Evolutionary conservation across 2,113 vertebrate species (phyloP), one percentile per base, ranked within the genome.

Genomic region (Anoplopoma fimbria): DNA sequence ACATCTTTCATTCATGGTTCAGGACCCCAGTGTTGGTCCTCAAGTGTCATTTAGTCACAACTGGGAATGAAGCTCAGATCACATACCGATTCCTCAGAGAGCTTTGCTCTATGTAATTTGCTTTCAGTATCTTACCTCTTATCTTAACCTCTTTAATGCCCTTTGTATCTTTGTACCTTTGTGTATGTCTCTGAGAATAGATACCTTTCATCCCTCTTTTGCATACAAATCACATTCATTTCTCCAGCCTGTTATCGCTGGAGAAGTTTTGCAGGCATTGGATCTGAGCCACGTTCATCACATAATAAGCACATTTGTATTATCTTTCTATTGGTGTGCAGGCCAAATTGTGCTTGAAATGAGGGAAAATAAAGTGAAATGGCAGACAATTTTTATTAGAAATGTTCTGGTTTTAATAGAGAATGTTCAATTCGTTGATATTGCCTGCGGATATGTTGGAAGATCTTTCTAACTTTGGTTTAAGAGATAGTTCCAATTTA

Each of bases 191-290:
- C 69, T 47, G 65, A 77, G 71, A 84, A 84, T n/a, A 79, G 45
- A 84, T 75, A 89, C 77, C 57, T 75, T 51, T 71, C 51, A 75
- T 83, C 60, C n/a, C 65, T 69, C 53, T 13, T 84, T 85, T 87
- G 81, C 79, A 88, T 85, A 78, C 76, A 86, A 86, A 86, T 89
- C 65, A 64, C 38, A 90, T 86, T 86, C 71, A 82, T 90, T 82
- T 77, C 31, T 84, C 23, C 12, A 23, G 60, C 61, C 71, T 29
- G 27, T 87, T 86, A 80, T 92, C 75, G 34, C 61, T 29, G 63
- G 33, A 17, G 60, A 70, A 0, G 14, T 82, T 89, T 83, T 63
- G 23, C 42, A 89, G 69, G 77, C 77, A 65, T 62, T 42, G 75
- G 58, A 87, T 47, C 14, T 1, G 0, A 45, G 38, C 36, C 15